Evolutionary conservation across 2,797 vertebrate genomes (phyloP).

Genomic region (Coluber constrictor): DNA sequence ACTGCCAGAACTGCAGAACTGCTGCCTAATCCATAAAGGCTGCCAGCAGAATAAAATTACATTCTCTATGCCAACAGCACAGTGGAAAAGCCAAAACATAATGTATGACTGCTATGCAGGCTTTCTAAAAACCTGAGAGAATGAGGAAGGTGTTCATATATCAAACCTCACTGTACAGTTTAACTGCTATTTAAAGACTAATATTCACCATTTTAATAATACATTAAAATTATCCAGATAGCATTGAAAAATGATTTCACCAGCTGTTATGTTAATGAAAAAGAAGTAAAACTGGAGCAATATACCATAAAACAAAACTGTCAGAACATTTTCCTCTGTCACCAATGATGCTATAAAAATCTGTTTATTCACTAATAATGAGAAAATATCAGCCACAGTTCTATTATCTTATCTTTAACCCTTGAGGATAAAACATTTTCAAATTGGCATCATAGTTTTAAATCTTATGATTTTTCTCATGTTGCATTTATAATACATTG

Average conservation of each 20-base stretch:
- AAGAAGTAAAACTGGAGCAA: neutral
- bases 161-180: neutral
- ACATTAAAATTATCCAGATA: neutral
- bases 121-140: conserved; percentile 20
- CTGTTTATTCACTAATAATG: neutral
- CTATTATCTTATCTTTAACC: neutral
- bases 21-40: conserved; percentile 38
- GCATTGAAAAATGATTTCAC: neutral
- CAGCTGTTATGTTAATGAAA: conserved; percentile 4
- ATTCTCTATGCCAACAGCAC: conserved; percentile 20
- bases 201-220: neutral
- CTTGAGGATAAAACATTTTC: neutral
- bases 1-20: conserved; percentile 30
- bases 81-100: conserved; percentile 13
- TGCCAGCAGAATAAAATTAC: conserved; percentile 28
- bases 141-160: neutral
- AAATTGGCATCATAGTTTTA: neutral
- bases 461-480: neutral
- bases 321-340: neutral
- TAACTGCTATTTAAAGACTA: neutral
- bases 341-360: neutral
- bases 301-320: neutral
- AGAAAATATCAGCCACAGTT: neutral
- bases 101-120: conserved; percentile 11
- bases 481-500: neutral